These are phyloP conservation scores for Taurulus bubalis DNA, from an alignment of 2,113 vertebrate species.

Conservation along the genomic window DNA sequence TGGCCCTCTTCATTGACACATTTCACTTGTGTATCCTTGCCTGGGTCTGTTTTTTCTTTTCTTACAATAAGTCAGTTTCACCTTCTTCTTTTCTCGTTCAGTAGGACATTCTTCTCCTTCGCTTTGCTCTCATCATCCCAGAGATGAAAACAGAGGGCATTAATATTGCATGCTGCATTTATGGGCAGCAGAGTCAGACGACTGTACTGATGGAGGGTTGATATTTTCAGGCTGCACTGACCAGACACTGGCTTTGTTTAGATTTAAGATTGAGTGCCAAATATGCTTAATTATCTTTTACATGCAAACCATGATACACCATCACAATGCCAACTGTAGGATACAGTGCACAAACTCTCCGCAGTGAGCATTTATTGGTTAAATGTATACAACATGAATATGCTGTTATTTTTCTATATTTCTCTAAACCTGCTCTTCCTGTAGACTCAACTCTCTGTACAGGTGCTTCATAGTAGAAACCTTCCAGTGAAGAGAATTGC, in stretches of 20 bases:
- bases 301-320: not conserved
- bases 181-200: constrained; percentile 11
- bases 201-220: not conserved
- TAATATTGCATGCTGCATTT: constrained; percentile 57
- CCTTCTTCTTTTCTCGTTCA: not conserved
- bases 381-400: not conserved
- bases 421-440: not conserved
- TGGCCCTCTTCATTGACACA: not conserved
- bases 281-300: not conserved
- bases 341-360: not conserved
- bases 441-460: constrained; percentile 23
- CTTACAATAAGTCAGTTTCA: constrained; percentile 10
- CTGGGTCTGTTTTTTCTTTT: constrained; percentile 4
- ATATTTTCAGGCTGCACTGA: not conserved
- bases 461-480: constrained; percentile 25
- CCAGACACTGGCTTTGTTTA: not conserved
- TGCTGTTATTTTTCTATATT: not conserved
- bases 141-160: constrained; percentile 32
- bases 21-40: not conserved
- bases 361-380: not conserved
- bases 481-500: not conserved
- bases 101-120: not conserved
- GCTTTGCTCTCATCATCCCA: not conserved
- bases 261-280: not conserved
- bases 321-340: not conserved